A percentile compares a stretch with the other conserved stretches of the same genome.
Evolutionary conservation across 1,140 invertebrate species (phyloP).

Genomic region (Eueides isabella): DNA sequence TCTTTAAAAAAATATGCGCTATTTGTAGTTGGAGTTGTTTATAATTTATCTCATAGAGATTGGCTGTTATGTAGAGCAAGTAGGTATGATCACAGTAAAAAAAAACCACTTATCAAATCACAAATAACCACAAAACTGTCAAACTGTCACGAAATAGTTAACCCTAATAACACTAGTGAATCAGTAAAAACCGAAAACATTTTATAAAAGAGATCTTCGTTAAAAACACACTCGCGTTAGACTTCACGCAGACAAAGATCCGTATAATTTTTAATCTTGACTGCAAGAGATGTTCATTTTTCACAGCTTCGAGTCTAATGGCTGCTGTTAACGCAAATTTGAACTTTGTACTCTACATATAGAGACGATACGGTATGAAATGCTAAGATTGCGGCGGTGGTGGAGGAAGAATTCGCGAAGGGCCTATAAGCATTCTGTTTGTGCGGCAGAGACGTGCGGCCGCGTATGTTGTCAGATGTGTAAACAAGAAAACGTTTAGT

Average conservation of each 20-base stretch:
- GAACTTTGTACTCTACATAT: constrained; percentile 2
- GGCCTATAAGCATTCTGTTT: constrained; percentile 22
- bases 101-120: neutral
- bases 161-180: neutral
- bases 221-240: constrained; percentile 27
- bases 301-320: constrained; percentile 43
- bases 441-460: constrained; percentile 23
- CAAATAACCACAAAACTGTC: neutral
- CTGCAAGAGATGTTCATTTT: constrained; percentile 72
- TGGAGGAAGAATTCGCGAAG: constrained; percentile 29
- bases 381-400: neutral
- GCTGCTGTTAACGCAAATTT: neutral
- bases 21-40: too few species aligned
- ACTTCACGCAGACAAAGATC: constrained; percentile 51
- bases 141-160: neutral
- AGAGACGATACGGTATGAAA: constrained; percentile 4
- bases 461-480: neutral
- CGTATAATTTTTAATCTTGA: constrained; percentile 73
- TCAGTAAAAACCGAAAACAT: neutral
- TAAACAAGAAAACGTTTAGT: constrained; percentile 6
- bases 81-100: neutral
- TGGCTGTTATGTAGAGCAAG: too few species aligned
- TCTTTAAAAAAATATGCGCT: too few species aligned
- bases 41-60: too few species aligned
- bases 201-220: constrained; percentile 27